A percentile compares a stretch with the other conserved stretches of the same genome.
Conservation (phyloP, 2,113 vertebrate genomes). For the Ranitomeya imitator region DNA sequence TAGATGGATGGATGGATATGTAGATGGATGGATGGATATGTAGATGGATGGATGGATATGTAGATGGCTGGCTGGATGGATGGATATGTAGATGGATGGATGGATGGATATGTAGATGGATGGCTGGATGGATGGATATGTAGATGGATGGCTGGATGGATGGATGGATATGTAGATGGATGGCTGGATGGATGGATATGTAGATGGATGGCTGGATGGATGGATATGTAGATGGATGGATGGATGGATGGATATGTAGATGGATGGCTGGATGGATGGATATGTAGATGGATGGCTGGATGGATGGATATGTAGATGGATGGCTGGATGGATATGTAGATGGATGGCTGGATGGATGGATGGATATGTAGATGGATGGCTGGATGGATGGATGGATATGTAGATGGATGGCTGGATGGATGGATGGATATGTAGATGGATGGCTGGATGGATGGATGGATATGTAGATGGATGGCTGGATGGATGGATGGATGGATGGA, state of each 20-base stretch:
- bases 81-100: neutral
- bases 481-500: too few species aligned
- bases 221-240: too few species aligned
- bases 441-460: neutral
- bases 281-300: neutral
- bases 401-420: neutral
- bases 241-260: neutral
- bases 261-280: neutral
- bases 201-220: neutral
- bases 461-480: neutral
- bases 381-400: neutral
- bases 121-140: neutral
- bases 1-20: neutral
- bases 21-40: too few species aligned
- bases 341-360: neutral
- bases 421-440: neutral
- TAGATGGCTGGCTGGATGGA: too few species aligned
- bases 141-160: neutral
- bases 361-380: neutral
- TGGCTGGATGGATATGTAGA: neutral
- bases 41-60: neutral
- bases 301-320: neutral
- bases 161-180: neutral
- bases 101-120: neutral
- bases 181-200: neutral